Conservation (phyloP, 2,888 invertebrate genomes). For the Eretmocerus hayati region DNA sequence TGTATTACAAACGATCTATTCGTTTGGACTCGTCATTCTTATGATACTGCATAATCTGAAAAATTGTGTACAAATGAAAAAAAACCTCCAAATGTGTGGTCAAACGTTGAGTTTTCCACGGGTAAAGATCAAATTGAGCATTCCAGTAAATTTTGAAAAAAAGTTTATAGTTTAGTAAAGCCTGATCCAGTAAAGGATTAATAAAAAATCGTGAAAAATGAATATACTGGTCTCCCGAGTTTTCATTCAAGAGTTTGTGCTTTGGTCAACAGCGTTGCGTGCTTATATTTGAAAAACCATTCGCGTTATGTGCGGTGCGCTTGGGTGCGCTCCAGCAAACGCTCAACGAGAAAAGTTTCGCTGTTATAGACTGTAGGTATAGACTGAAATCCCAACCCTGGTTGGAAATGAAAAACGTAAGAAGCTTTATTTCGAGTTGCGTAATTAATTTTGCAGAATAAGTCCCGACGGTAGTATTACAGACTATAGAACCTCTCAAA, state of each 20-base stretch:
- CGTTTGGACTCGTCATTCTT: no score
- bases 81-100: no score
- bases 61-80: no score
- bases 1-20: no score
- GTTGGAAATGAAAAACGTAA: background rate
- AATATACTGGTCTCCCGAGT: background rate
- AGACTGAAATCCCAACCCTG: background rate
- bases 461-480: background rate
- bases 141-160: no score
- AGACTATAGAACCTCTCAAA: no score
- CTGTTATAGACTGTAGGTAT: background rate
- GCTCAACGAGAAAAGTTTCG: constrained; percentile 1
- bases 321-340: background rate
- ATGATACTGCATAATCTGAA: no score
- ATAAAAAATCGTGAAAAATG: background rate
- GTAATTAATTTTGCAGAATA: background rate
- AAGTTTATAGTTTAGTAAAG: no score
- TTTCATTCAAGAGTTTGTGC: background rate
- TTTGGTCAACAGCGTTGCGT: background rate
- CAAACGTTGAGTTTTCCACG: no score
- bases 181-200: no score
- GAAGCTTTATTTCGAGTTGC: background rate
- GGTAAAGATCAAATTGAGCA: no score
- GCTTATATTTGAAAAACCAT: background rate
- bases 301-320: background rate